phyloP scores from a whole-genome alignment of 2,888 invertebrate genomes.

The Cryptocephalus primarius region DNA sequence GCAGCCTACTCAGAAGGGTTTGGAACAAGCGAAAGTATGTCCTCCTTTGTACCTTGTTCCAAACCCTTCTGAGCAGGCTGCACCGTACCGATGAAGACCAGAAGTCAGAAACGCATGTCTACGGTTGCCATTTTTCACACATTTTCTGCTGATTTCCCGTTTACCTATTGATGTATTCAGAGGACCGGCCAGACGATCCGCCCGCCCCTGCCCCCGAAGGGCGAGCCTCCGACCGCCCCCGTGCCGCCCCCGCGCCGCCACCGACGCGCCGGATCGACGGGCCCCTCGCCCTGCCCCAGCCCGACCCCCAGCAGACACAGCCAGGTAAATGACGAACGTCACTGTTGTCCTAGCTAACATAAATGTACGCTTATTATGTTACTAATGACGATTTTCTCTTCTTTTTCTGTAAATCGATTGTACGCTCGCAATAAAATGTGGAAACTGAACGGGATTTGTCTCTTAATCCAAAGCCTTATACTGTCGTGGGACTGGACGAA shows the following conservation, averaged over 20 bases:
- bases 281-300: constrained; percentile 39
- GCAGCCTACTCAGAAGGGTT: no score
- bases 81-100: no score
- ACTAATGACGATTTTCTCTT: neutral
- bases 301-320: constrained; percentile 35
- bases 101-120: no score
- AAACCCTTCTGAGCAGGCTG: no score
- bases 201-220: constrained; percentile 61
- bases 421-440: no score
- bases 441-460: constrained; percentile 4
- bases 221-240: constrained; percentile 43
- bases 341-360: constrained; percentile 33
- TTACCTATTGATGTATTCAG: no score
- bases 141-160: no score
- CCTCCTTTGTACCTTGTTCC: no score
- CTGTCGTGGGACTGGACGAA: no score
- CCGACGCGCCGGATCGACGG: constrained; percentile 44
- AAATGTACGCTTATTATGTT: neutral
- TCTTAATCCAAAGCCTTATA: constrained; percentile 22
- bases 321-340: constrained; percentile 32
- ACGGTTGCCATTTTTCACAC: no score
- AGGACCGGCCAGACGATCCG: constrained; percentile 21
- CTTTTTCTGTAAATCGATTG: no score
- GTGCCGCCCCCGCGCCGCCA: constrained; percentile 56
- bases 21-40: no score